Evolutionary conservation across 30 jellyfish, hydroid and myxozoan species (phyloP), one percentile per base, ranked within the genome.

Genomic region (Mastigias papua): DNA sequence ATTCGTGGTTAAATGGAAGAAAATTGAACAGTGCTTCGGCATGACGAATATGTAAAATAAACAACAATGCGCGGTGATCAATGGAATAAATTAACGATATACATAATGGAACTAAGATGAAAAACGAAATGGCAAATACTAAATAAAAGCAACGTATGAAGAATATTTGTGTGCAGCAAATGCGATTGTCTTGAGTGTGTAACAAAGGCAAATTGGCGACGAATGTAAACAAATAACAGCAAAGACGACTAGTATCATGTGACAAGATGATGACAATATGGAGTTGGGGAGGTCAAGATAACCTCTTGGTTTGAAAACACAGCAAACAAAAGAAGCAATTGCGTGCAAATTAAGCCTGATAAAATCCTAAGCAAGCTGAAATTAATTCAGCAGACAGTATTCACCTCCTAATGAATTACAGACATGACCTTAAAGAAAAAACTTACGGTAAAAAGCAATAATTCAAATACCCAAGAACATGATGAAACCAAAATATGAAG

Each of bases 241-340:
- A 48, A 35, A 27, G 49, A 57, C 27, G 37, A 80, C 35, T 30
- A n/a, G 73, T 67, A 80, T 80, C 90, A 80, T 80, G 90, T 80
- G 90, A 80, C 69, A 33, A 27, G 26, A 19, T 34, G 90, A 48
- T 33, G 90, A 63, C 74, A 60, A 48, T 57, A 23, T 16, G 83
- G 17, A 30, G 65, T 48, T 63, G 19, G 69, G 30, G 79, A 63
- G 90, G 90, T 80, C 90, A 80, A 63, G 81, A 62, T 80, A 80
- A 80, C 90, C 90, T 80, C 90, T 21, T 64, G 17, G n/a, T 48
- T 16, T 29, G 72, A 65, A 63, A 63, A 80, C 73, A 63, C 57
- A 25, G 71, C 20, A 62, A 80, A 80, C 90, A 80, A 75, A 73
- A 63, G 90, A 62, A 29, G 32, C 57, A 62, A 80, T 80, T 78